A percentile compares a stretch with the other conserved stretches of the same genome.
phyloP scores from a whole-genome alignment of 2,888 invertebrate species.

The Metellina segmentata region DNA sequence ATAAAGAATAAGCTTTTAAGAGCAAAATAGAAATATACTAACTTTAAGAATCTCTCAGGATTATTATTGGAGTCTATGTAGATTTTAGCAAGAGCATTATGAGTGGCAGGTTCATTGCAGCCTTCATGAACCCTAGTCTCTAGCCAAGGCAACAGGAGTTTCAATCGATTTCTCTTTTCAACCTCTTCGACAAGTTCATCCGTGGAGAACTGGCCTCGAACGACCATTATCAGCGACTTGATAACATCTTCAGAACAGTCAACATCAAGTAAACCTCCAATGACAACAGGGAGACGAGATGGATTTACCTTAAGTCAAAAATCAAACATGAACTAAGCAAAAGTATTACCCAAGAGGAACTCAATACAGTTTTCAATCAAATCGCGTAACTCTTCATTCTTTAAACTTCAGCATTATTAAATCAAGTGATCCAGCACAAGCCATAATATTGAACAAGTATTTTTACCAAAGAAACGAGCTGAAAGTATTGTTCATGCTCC shows the following conservation, averaged over 20 bases:
- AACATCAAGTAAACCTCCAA: slow-evolving; percentile 98
- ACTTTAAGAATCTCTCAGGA: slow-evolving; percentile 95
- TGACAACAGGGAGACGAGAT: slow-evolving; percentile 97
- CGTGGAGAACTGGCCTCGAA: slow-evolving; percentile 98
- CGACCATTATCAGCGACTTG: slow-evolving; percentile 98
- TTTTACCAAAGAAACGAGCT: too few relatives aligned
- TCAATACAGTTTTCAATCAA: too few relatives aligned
- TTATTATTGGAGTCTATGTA: slow-evolving; percentile 99
- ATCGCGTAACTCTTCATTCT: too few relatives aligned
- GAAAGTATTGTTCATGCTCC: too few relatives aligned
- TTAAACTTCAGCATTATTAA: too few relatives aligned
- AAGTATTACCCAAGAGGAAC: background rate
- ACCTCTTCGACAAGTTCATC: slow-evolving; percentile 98
- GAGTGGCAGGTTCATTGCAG: slow-evolving; percentile 97
- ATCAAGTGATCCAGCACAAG: too few relatives aligned
- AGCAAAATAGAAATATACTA: slow-evolving; percentile 7
- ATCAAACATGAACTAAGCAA: slow-evolving; percentile 42
- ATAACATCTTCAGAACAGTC: slow-evolving; percentile 99
- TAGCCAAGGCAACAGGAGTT: slow-evolving; percentile 96
- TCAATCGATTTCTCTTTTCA: slow-evolving; percentile 95
- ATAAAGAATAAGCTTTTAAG: background rate
- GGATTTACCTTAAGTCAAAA: slow-evolving; percentile 90
- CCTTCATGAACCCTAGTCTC: slow-evolving; percentile 99
- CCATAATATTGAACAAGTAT: too few relatives aligned
- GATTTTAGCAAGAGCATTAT: slow-evolving; percentile 99